A percentile compares a stretch with the other conserved stretches of the same genome.
phyloP scores from a whole-genome alignment of 2,113 vertebrate species.

The Pterocles burchelli region DNA sequence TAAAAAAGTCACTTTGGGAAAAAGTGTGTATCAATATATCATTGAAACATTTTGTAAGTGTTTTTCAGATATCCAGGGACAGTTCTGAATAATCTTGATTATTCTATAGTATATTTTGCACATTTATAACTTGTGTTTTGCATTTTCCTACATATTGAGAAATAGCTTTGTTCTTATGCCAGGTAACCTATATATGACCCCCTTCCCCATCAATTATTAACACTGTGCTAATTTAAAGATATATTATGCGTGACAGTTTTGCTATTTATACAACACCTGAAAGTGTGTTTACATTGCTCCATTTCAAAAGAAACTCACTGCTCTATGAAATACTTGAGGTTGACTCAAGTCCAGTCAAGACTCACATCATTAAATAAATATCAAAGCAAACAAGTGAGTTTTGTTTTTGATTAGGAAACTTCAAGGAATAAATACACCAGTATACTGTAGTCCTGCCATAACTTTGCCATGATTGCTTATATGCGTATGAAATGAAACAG shows the following conservation, averaged over 20 bases:
- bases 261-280: conserved; percentile 44
- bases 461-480: conserved; percentile 33
- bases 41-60: not conserved
- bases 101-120: not conserved
- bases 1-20: not conserved
- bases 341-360: not conserved
- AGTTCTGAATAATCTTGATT: not conserved
- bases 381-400: conserved; percentile 49
- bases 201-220: not conserved
- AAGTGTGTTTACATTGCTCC: not conserved
- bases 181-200: not conserved
- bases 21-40: not conserved
- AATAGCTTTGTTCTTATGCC: not conserved
- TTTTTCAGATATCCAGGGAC: not conserved
- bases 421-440: conserved; percentile 38
- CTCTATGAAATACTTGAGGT: not conserved
- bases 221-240: conserved; percentile 21
- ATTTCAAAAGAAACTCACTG: conserved; percentile 8
- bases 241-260: not conserved
- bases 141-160: not conserved
- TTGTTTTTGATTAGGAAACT: conserved; percentile 44
- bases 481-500: conserved; percentile 55
- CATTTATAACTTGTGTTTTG: not conserved
- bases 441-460: conserved; percentile 11
- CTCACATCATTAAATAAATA: conserved; percentile 36